Evolutionary conservation across 2,888 invertebrate species (phyloP), one percentile per base, ranked within the genome.

Genomic region (Sipha maydis): DNA sequence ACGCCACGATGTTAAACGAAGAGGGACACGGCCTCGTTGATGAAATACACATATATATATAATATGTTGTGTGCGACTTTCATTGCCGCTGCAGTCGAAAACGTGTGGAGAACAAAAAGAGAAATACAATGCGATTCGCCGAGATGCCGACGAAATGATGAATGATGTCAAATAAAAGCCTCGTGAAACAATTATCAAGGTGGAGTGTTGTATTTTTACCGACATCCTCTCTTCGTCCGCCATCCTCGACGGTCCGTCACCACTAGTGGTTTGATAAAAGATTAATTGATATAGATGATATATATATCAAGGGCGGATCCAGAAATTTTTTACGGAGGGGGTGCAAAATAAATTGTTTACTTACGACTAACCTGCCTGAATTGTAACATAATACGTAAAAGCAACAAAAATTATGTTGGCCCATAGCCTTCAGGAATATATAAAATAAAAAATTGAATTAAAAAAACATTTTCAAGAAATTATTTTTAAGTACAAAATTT

Each of bases 151-250:
- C 21, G 28, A 82, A 67, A 82, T 69, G 41, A 82, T 82, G 19
- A 82, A 69, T 28, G 80, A 82, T 21, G 38, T 67, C 34, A 21
- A 41, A 82, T 69, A 82, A 41, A 61, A 61, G n/a, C 25, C n/a
- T 17, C 7, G 25, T 11, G 19, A 78, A 78, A 61, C 34, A 80
- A 80, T 61, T 61, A 61, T 61, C 25, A 61, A 67, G 19, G 19
- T 67, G 61, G 34, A n/a, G 61, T 80, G 34, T 80, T n/a, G n/a
- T 61, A n/a, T 80, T 67, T 80, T 80, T 80, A 54, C n/a, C 34
- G 38, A 61, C 79, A 25, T 25, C 25, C 14, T 17, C 14, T 1
- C 56, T 21, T 0, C 56, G 4, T 0, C 56, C 56, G 19, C 56
- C 56, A 21, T 19, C 34, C 34, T 34, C 56, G 4, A 17, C 56